Conservation (phyloP, 2,888 invertebrate species). For the Caenorhabditis panamensis region DNA sequence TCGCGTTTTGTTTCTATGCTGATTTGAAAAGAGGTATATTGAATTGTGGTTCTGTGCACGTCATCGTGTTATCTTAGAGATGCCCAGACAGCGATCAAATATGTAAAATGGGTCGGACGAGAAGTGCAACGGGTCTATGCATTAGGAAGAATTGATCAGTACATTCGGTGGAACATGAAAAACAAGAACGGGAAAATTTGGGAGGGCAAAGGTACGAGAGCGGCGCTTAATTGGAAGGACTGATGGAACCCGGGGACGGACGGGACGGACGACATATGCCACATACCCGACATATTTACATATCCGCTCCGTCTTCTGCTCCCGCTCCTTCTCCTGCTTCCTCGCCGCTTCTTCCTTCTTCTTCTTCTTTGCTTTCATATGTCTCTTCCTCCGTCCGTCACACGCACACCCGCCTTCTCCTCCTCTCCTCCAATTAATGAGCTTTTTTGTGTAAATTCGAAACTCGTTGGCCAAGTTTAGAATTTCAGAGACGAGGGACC, state of each 20-base stretch:
- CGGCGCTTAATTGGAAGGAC: not conserved
- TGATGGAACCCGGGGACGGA: too few species aligned
- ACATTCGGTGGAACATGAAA: not conserved
- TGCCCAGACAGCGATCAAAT: too few species aligned
- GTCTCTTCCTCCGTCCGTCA: constrained; percentile 28
- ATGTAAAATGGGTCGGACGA: not conserved
- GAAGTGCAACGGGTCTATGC: not conserved
- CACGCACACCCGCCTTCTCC: constrained; percentile 18
- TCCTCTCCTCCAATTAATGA: constrained; percentile 40
- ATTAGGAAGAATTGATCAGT: not conserved
- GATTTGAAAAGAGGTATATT: too few species aligned
- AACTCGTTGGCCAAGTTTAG: constrained; percentile 43
- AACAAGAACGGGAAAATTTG: not conserved
- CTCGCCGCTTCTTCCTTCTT: constrained; percentile 1
- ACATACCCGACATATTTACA: constrained; percentile 22
- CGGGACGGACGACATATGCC: not conserved
- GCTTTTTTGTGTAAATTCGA: constrained; percentile 47
- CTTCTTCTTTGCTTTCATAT: constrained; percentile 22
- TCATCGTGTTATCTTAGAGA: too few species aligned
- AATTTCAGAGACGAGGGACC: constrained; percentile 36
- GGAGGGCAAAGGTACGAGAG: not conserved
- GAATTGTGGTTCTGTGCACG: too few species aligned
- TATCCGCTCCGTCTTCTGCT: constrained; percentile 19
- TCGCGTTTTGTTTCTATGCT: not conserved
- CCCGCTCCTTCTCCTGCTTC: constrained; percentile 9